Evolutionary conservation across 2,888 invertebrate genomes (phyloP), one percentile per base, ranked within the genome.

Genomic region (Phrixothrix hirtus): DNA sequence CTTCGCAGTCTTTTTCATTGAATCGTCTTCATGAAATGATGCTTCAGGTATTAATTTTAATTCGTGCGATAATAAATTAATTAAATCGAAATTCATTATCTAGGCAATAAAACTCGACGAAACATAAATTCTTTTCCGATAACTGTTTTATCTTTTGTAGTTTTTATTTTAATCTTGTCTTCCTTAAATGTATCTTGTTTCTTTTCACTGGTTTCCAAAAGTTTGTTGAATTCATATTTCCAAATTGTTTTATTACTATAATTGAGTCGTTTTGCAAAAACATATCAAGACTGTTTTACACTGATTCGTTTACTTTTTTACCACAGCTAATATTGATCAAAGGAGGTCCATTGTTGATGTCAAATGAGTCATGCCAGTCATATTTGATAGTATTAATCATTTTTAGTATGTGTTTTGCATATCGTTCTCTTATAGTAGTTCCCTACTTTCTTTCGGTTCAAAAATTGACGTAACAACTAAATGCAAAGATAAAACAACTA

Each of bases 1-100:
- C 45, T 57, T 54, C 16, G 34, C 16, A 25, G 35, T 43, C 25
- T 59, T 59, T 15, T 54, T 27, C 55, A 53, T 58, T 3, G 50
- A 39, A n/a, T 53, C 55, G 39, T 58, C 52, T 16, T 58, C 46
- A 47, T 56, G 35, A 35, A 58, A 58, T 31, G 43, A n/a, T n/a
- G n/a, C n/a, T n/a, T n/a, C n/a, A 6, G 42, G 35, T 7, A 58
- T 50, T 3, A 41, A 27, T 13, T 52, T 41, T 1, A 56, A 32
- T 49, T 58, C 55, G 13, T 58, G 26, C 14, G 55, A 48, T 31
- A 58, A 44, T 14, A 56, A 53, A 1, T 21, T 42, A 12, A 32
- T 10, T 1, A 55, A 25, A 43, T 58, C 48, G 9, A n/a, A 58
- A 34, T 34, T 55, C 45, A 14, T 55, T 21, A 14, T 32, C 13